A percentile compares a stretch with the other conserved stretches of the same genome.
Evolutionary conservation across 2,113 vertebrate species (phyloP).

Genomic region (Lanius collurio): DNA sequence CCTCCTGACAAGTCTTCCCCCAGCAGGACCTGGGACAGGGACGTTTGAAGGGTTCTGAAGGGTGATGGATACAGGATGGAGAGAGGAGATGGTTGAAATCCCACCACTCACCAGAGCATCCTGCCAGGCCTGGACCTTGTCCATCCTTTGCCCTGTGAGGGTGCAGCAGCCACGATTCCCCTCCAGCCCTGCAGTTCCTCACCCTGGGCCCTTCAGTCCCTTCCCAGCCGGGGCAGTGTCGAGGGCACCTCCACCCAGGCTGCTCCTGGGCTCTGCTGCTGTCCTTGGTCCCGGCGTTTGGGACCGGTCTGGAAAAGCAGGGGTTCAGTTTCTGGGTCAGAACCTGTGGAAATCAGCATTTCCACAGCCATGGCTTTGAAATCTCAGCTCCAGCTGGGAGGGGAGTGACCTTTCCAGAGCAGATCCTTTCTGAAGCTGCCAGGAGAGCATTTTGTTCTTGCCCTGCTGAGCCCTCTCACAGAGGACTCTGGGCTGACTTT

Average conservation of each 20-base stretch:
- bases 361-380: not conserved
- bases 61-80: not conserved
- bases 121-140: not conserved
- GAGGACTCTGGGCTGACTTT: not conserved
- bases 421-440: not conserved
- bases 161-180: not conserved
- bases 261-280: not conserved
- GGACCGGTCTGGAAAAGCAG: not conserved
- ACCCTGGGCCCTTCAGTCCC: not conserved
- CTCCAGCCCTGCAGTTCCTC: not conserved
- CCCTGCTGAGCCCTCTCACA: not conserved
- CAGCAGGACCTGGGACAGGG: too few species aligned
- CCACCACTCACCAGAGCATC: not conserved
- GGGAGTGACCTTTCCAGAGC: not conserved
- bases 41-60: not conserved
- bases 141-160: not conserved
- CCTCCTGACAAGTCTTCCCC: not conserved
- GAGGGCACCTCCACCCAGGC: not conserved
- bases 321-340: not conserved
- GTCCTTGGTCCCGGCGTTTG: accelerated
- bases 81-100: not conserved
- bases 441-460: not conserved
- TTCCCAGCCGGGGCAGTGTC: not conserved
- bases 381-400: not conserved
- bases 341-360: not conserved